Conservation (phyloP, 2,888 invertebrate species). For the Pristionchus fissidentatus region DNA sequence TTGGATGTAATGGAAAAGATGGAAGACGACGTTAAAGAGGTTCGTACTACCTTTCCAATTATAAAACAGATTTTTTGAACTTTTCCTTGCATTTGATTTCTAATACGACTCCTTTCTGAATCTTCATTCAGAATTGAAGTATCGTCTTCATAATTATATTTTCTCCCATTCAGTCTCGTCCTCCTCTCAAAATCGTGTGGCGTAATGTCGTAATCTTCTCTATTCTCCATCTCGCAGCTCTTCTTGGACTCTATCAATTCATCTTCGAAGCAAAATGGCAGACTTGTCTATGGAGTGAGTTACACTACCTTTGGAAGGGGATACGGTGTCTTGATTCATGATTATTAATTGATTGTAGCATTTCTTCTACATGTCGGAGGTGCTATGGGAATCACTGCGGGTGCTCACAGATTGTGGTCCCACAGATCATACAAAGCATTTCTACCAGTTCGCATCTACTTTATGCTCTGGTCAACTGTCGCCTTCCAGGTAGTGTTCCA, state of each 20-base stretch:
- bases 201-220: conserved; percentile 71
- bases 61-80: too few species aligned
- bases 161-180: background rate
- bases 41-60: too few species aligned
- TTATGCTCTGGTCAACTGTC: conserved; percentile 87
- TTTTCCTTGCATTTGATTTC: too few species aligned
- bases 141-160: background rate
- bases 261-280: conserved; percentile 70
- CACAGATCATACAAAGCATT: conserved; percentile 93
- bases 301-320: background rate
- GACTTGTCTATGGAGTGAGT: conserved; percentile 69
- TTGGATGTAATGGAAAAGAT: conserved; percentile 26
- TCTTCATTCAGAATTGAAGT: background rate
- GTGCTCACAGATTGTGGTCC: conserved; percentile 94
- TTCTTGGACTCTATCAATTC: conserved; percentile 68
- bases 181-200: conserved; percentile 68
- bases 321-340: too few species aligned
- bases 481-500: conserved; percentile 86
- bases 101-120: too few species aligned
- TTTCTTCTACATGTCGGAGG: conserved; percentile 78
- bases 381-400: conserved; percentile 91
- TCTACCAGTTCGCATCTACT: conserved; percentile 85
- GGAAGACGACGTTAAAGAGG: conserved; percentile 25
- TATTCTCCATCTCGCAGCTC: conserved; percentile 70
- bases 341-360: conserved; percentile 58